Evolutionary conservation across 2,888 invertebrate genomes (phyloP), one percentile per base, ranked within the genome.

Genomic region (Drosophila bunnanda): DNA sequence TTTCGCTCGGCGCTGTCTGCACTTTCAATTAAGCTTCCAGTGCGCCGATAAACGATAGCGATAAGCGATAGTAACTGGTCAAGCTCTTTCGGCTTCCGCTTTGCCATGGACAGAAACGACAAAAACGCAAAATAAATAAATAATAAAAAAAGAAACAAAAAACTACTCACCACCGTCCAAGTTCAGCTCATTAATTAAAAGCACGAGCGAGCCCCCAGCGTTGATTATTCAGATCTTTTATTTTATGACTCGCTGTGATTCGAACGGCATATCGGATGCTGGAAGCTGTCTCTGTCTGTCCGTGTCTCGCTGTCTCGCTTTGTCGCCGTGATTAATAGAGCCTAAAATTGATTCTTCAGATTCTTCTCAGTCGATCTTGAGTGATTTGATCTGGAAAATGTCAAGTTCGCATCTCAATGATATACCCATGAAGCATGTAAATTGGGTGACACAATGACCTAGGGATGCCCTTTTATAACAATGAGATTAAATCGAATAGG

Each of bases 181-280:
- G 86, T 79, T 85, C 77, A 80, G 70, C 44, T 80, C 72, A 80
- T 77, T 79, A 86, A 85, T 86, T 85, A 77, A 82, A 83, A 79
- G 79, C 82, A 83, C 80, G 83, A 74, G 74, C 74, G 74, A 86
- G 82, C 83, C 86, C 85, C 84, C 82, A 82, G 75, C 62, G 64
- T 62, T 80, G 69, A 79, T 76, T 70, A 55, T 76, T 67, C 59
- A 69, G 57, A 54, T 30, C 46, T 50, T 58, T 54, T 52, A 50
- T 71, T 71, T 58, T 70, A 75, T 48, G 60, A 50, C 41, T 77
- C 50, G 41, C 10, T 67, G 72, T 39, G 48, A 55, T 38, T 28
- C 32, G 48, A 70, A 39, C 54, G 65, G 64, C 67, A 58, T 55
- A 32, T 54, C 57, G 34, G 55, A 39, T 55, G 55, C 43, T 28